These are phyloP conservation scores for Sarcophilus harrisii DNA, from an alignment of 2,797 vertebrate species.

Conservation along the genomic window DNA sequence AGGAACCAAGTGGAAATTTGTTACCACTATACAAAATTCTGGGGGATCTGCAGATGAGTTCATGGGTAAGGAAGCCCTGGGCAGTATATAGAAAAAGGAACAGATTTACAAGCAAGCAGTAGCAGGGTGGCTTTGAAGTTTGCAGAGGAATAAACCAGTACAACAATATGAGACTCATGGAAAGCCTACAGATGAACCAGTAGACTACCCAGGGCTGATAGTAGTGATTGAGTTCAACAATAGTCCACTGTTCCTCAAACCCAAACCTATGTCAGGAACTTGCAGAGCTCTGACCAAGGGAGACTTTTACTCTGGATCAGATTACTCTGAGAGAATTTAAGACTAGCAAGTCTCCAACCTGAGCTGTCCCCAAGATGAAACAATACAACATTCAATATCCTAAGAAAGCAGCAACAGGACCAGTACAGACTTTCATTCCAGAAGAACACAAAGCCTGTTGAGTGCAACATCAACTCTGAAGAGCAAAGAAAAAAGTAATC, in stretches of 20 bases:
- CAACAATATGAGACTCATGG: background rate
- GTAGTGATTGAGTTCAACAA: background rate
- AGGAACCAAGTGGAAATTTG: background rate
- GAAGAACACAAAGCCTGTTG: background rate
- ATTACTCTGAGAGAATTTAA: background rate
- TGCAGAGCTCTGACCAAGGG: background rate
- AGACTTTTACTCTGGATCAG: background rate
- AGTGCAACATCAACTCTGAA: background rate
- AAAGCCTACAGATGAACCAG: background rate
- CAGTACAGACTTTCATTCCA: background rate
- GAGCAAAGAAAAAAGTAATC: background rate
- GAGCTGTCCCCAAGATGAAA: background rate
- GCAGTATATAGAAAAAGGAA: background rate
- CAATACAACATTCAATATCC: background rate
- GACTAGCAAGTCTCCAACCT: background rate
- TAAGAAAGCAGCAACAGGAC: background rate
- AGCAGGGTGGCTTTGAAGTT: background rate
- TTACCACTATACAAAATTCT: background rate
- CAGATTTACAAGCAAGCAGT: background rate
- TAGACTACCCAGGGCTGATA: background rate
- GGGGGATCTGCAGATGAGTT: background rate
- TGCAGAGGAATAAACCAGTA: background rate
- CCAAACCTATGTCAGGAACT: background rate
- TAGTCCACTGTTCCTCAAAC: background rate
- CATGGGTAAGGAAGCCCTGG: background rate